A percentile compares a stretch with the other conserved stretches of the same genome.
phyloP scores from a whole-genome alignment of 2,797 vertebrate species.

The Mionectes olivaceus region DNA sequence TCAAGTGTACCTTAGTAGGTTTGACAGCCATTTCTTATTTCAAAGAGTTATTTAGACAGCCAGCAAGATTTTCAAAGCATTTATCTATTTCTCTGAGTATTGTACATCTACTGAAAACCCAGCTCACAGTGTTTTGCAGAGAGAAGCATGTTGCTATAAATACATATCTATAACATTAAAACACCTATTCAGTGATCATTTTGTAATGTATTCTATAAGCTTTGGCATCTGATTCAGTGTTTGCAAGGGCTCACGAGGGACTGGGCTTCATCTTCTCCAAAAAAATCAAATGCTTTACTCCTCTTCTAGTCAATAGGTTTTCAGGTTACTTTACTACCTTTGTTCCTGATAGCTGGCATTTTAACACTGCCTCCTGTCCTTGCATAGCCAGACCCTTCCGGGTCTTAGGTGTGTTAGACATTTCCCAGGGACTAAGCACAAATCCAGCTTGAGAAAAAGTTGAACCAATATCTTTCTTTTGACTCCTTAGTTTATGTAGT shows the following conservation, averaged over 20 bases:
- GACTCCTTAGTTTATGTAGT: background rate
- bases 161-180: background rate
- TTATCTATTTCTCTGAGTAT: conserved; percentile 9
- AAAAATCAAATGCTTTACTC: background rate
- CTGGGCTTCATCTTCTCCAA: background rate
- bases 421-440: background rate
- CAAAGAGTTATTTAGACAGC: conserved; percentile 53
- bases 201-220: background rate
- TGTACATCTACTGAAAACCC: background rate
- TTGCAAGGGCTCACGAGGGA: background rate
- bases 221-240: background rate
- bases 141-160: background rate
- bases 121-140: background rate
- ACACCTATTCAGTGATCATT: background rate
- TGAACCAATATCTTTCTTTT: background rate
- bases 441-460: background rate
- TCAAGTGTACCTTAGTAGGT: conserved; percentile 1
- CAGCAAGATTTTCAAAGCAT: background rate
- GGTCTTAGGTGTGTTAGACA: background rate
- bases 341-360: background rate
- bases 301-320: background rate
- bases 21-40: conserved; percentile 55
- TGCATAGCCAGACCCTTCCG: background rate
- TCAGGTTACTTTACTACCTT: background rate
- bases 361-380: background rate